Base-by-base conservation (phyloP, 92 coral and sea anemone genomes). In the Muricea muricata region DNA sequence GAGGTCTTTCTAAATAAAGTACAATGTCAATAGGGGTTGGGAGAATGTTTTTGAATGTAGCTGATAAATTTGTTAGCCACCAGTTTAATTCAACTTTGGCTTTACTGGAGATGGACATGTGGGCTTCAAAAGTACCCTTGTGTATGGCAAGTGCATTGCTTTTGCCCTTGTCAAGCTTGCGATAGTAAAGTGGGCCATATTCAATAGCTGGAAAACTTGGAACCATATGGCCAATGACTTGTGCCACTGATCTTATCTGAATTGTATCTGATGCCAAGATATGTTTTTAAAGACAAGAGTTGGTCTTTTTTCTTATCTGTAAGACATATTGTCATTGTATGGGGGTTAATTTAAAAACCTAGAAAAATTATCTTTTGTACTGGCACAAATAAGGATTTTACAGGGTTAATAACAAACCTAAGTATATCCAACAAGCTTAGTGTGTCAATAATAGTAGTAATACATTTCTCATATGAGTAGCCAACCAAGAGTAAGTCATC, bases 181-280 rank as follows among this genome's bases (percentile, higher is more conserved):
- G 84, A 24, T 78, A 58, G 30, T 78, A 78, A 11, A 78, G 50
- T 0, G 84, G 66, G 7, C 73, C 84, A 58, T 21, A 81, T 41
- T 65, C 39, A 46, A 65, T 34, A 1, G 86, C 86, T 26, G 87
- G 80, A 12, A 70, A 47, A 13, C 68, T 69, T 3, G 69, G 14
- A 1, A 82, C 78, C 87, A 82, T 82, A 40, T 82, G 76, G 5
- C 87, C 87, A 69, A 82, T 69, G 0, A 82, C 50, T 30, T 82
- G 68, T 39, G 80, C 80, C 14, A 82, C 80, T 30, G 26, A 2
- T 82, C 87, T 32, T 1, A 82, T 82, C 37, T 71, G 56, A 35
- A 58, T 30, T 31, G 6, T 33, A 14, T 15, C 32, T 34, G 42
- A 37, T 37, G 42, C 4, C 42, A 37, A 3, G 58, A 18, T 0